A percentile compares a stretch with the other conserved stretches of the same genome.
Evolutionary conservation across 2,113 vertebrate species (phyloP).

Genomic region (Zingel zingel): DNA sequence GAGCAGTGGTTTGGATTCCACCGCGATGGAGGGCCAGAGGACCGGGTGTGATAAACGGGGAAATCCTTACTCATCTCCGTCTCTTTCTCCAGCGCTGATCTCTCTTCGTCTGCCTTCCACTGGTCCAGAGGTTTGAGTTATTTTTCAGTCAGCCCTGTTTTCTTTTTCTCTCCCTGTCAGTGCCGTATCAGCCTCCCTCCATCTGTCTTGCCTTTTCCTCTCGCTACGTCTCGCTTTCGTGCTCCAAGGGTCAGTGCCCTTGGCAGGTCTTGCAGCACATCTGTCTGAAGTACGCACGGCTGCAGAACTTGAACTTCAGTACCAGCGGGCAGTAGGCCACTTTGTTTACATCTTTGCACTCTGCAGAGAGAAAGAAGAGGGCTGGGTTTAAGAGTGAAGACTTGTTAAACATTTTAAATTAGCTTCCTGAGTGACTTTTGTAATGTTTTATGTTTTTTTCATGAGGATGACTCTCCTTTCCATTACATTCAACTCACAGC

Average conservation of each 20-base stretch:
- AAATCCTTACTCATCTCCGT: constrained; percentile 26
- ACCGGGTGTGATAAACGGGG: constrained; percentile 81
- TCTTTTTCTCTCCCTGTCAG: constrained; percentile 37
- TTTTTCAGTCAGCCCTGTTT: constrained; percentile 44
- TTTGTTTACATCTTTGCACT: constrained; percentile 99
- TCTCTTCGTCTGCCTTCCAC: constrained; percentile 27
- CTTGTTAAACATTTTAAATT: background rate
- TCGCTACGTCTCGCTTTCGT: constrained; percentile 1
- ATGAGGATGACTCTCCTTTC: background rate
- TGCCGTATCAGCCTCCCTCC: constrained; percentile 78
- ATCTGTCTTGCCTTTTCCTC: constrained; percentile 34
- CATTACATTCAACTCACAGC: background rate
- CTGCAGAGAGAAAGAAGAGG: constrained; percentile 75
- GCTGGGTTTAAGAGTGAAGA: too few species aligned
- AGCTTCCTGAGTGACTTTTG: background rate
- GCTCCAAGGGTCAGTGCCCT: constrained; percentile 91
- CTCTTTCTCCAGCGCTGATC: constrained; percentile 40
- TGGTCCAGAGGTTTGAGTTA: constrained; percentile 18
- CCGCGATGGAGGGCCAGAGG: constrained; percentile 84
- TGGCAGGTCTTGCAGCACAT: constrained; percentile 99
- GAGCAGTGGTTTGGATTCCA: constrained; percentile 98
- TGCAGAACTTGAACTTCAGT: constrained; percentile 99
- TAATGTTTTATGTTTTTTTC: background rate
- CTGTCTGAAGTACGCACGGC: constrained; percentile 99
- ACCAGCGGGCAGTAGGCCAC: constrained; percentile 99